Evolutionary conservation across 2,113 vertebrate species (phyloP), one percentile per base, ranked within the genome.

Genomic region (Coryphaenoides rupestris): DNA sequence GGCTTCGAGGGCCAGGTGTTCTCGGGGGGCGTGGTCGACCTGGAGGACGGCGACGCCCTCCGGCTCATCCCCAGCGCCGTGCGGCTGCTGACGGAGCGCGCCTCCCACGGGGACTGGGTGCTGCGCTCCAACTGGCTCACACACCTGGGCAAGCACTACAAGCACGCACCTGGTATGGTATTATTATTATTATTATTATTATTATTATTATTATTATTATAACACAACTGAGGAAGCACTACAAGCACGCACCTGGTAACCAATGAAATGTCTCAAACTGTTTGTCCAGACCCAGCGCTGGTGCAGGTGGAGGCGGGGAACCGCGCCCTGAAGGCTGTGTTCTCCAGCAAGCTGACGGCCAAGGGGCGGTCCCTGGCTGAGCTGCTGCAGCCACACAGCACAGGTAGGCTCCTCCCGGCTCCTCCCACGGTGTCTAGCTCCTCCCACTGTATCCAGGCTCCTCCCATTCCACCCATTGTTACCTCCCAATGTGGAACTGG

Each of bases 81-180:
- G 55, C 91, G 92, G 53, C 81, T 95, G 56, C 87, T 99, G 66
- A 90, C 88, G 26, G 94, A 94, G 84, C 92, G 91, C 72, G 92
- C 96, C 5, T 94, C 92, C 19, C 95, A 95, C 58, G 93, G 93
- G 12, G 97, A 99, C 63, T 98, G 96, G 96, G 79, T 91, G 66
- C 81, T 98, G 24, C 93, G 96, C 76, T 93, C 91, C 78, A 92
- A 90, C 78, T 99, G 95, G 95, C 93, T 99, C 45, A 89, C 90
- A n/a, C 91, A 94, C 69, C 84, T 96, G 64, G 85, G 90, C 33
- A 96, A 92, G 86, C 84, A 73, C 68, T 86, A 86, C 82, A 88
- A 94, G 86, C 70, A 84, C 73, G 73, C 86, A 74, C 70, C 91
- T 79, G 81, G 92, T 89, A 33, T 54, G 12, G 78, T 84, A 62